A percentile compares a stretch with the other conserved stretches of the same genome.
Evolutionary conservation across 2,113 vertebrate genomes (phyloP).

Genomic region (Probosciger aterrimus): DNA sequence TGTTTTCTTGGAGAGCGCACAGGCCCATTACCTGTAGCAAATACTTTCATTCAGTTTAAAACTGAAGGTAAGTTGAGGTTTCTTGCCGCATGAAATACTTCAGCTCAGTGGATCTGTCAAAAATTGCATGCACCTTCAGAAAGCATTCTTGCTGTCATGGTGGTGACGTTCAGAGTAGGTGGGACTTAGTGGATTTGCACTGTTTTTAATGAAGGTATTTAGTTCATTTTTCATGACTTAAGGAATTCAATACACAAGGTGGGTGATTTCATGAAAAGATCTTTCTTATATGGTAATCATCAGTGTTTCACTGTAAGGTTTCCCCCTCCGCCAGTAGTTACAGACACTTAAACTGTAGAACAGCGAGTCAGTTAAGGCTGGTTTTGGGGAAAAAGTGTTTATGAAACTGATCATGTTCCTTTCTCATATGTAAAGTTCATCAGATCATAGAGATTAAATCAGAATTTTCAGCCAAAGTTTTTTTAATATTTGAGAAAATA

Average conservation of each 20-base stretch:
- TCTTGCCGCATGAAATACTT: not conserved
- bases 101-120: not conserved
- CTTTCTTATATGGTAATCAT: not conserved
- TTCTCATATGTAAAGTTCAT: not conserved
- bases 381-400: not conserved
- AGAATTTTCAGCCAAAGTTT: not conserved
- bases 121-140: not conserved
- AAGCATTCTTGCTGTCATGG: not conserved
- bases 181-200: not conserved
- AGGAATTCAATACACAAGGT: not conserved
- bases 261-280: not conserved
- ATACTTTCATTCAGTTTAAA: not conserved
- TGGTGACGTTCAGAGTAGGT: not conserved
- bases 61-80: not conserved
- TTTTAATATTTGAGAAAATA: not conserved
- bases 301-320: not conserved
- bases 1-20: not conserved
- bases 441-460: rapidly evolving
- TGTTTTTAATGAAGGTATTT: not conserved
- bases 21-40: not conserved
- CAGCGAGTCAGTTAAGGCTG: not conserved
- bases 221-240: not conserved
- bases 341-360: not conserved
- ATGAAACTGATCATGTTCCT: rapidly evolving
- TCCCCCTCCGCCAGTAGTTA: not conserved